Base-by-base conservation (phyloP, 1,140 invertebrate species). In the Bursaphelenchus mucronatus region DNA sequence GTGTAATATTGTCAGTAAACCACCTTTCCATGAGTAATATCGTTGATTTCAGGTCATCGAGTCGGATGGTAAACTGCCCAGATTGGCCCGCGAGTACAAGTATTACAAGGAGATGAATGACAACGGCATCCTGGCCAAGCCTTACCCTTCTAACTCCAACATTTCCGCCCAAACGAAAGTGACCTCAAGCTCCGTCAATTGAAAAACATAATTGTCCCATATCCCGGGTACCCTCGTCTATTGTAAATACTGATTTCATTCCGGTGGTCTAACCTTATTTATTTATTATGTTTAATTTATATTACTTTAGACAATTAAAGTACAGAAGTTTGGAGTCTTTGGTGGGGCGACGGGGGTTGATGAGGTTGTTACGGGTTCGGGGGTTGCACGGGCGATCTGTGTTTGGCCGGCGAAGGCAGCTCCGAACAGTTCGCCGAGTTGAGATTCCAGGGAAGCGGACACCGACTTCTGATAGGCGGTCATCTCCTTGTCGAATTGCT, bases 301-400 rank as follows among this genome's bases (percentile, higher is more conserved):
- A 54, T 15, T 13, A 58, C 11, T 63, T 75, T 63, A 74, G 13
- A 74, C 66, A 21, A 71, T 53, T 49, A 71, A 54, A n/a, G 70
- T 71, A 72, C 70, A 71, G 49, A 71, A 76, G 49, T 59, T 64
- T 11, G 70, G 70, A 30, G 70, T 67, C 41, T 71, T 74, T n/a
- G 70, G 70, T 13, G 70, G 57, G 21, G 75, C 70, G 5, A 52
- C 46, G 10, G 74, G 67, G 21, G 71, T 21, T 6, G 41, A 9
- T 19, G 45, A 17, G 40, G 55, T 46, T 13, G 17, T n/a, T 4
- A 13, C n/a, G 40, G 17, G 46, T n/a, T 45, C 62, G 40, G 15
- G 30, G 9, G 17, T 21, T 49, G 58, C n/a, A 6, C 43, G 17
- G 64, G 44, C 65, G 21, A 44, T n/a, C 54, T 40, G 70, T 17